Evolutionary conservation across 2,888 invertebrate genomes (phyloP).

Genomic region (Operophtera brumata): DNA sequence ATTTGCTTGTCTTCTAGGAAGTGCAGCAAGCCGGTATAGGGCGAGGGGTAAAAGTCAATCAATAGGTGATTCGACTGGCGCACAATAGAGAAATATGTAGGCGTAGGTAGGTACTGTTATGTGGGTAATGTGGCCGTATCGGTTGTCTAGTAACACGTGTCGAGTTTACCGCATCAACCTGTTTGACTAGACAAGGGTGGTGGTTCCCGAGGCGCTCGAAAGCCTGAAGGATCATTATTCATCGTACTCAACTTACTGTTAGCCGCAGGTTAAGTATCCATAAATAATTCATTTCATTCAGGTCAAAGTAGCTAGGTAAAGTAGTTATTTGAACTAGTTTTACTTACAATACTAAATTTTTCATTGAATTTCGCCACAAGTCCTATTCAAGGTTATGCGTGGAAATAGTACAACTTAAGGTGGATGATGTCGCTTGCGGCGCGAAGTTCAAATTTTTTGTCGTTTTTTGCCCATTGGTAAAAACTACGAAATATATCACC

Average conservation of each 20-base stretch:
- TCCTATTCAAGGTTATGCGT: not conserved
- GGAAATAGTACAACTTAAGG: no score
- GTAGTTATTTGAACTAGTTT: conserved; percentile 7
- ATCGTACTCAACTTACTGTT: conserved; percentile 30
- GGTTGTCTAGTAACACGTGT: conserved; percentile 43
- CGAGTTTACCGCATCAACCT: conserved; percentile 39
- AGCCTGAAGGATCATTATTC: conserved; percentile 32
- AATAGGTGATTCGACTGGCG: conserved; percentile 55
- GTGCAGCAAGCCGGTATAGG: conserved; percentile 48
- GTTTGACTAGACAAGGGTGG: conserved; percentile 40
- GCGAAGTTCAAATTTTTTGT: no score
- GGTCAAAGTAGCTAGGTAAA: conserved; percentile 19
- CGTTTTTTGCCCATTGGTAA: no score
- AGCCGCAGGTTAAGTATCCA: conserved; percentile 16
- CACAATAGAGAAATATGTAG: conserved; percentile 44
- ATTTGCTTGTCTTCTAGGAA: conserved; percentile 44
- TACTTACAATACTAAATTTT: not conserved
- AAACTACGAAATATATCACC: no score
- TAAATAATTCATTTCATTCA: conserved; percentile 24
- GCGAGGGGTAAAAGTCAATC: conserved; percentile 57
- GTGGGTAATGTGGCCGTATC: conserved; percentile 30
- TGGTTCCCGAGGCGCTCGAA: conserved; percentile 25
- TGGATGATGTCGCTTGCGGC: no score
- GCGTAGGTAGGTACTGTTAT: conserved; percentile 22
- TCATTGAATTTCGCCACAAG: no score